phyloP scores from a whole-genome alignment of 2,113 vertebrate genomes.

The Poecilia latipinna region DNA sequence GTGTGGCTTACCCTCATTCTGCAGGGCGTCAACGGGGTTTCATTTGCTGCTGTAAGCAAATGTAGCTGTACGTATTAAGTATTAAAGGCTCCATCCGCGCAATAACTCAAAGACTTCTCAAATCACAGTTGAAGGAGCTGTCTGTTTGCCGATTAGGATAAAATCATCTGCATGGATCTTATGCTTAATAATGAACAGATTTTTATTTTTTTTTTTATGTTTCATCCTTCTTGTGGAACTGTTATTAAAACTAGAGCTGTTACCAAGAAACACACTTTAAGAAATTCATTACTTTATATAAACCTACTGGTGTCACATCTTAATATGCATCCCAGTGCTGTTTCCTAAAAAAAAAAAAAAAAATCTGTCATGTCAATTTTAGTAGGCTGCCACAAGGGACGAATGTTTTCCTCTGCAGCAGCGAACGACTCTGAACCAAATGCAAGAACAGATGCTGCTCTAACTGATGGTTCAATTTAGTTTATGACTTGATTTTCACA shows the following conservation, averaged over 20 bases:
- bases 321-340: neutral
- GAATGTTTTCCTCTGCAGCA: neutral
- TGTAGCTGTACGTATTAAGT: neutral
- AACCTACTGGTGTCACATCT: neutral
- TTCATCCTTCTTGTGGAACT: neutral
- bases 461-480: neutral
- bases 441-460: neutral
- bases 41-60: too few species aligned
- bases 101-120: neutral
- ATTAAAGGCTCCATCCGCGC: neutral
- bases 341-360: neutral
- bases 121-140: neutral
- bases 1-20: neutral
- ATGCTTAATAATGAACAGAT: neutral
- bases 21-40: neutral
- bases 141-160: neutral
- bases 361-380: neutral
- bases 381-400: neutral
- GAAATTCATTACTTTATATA: neutral
- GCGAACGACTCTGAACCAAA: neutral
- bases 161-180: neutral
- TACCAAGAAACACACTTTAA: neutral
- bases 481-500: neutral
- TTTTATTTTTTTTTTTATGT: neutral
- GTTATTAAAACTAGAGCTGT: neutral